These are phyloP conservation scores for Panorpa germanica DNA, from an alignment of 2,888 invertebrate species.

Conservation along the genomic window DNA sequence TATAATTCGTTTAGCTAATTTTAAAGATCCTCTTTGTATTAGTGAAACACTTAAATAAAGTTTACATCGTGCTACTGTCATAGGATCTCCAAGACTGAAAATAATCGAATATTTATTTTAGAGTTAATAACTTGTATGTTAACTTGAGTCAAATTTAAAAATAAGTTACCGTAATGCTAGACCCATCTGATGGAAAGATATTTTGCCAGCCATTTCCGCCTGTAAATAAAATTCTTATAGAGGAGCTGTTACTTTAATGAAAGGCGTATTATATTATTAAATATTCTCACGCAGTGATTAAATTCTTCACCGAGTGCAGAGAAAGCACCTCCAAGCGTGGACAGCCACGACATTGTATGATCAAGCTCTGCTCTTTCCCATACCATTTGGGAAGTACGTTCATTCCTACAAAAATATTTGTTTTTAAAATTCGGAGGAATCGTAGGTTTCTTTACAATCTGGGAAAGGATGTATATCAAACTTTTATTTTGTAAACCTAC, in stretches of 20 bases:
- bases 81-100: constrained; percentile 77
- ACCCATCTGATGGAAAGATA: constrained; percentile 66
- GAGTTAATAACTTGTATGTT: no score
- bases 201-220: constrained; percentile 78
- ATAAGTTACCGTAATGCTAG: constrained; percentile 57
- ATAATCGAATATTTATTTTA: no score
- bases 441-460: constrained; percentile 1
- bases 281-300: constrained; percentile 44
- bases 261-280: constrained; percentile 1
- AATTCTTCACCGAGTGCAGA: constrained; percentile 87
- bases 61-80: constrained; percentile 60
- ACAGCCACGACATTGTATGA: constrained; percentile 81
- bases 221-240: constrained; percentile 25
- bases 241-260: constrained; percentile 5
- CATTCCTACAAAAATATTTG: constrained; percentile 25
- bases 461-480: background rate
- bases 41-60: constrained; percentile 75
- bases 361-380: constrained; percentile 58
- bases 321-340: constrained; percentile 90
- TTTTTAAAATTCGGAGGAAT: constrained; percentile 4
- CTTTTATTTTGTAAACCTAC: background rate
- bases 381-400: constrained; percentile 26
- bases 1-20: constrained; percentile 40
- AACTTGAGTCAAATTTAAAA: no score
- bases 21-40: constrained; percentile 60